Conservation (phyloP, 2,888 invertebrate genomes). For the Antheraea yamamai region DNA sequence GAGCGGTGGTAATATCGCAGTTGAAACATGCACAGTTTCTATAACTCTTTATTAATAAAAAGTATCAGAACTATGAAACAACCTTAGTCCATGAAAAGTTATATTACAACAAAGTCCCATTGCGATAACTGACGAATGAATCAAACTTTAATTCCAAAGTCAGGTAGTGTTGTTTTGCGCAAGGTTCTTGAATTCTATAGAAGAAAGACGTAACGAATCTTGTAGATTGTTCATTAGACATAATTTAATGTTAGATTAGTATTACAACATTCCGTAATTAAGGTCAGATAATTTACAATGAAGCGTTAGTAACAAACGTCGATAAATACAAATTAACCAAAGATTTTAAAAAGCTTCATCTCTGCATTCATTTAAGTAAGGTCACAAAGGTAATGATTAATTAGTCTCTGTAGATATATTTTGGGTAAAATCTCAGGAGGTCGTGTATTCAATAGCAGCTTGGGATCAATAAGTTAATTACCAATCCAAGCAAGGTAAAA, state of each 20-base stretch:
- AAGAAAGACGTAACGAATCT: not conserved
- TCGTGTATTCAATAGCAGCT: not conserved
- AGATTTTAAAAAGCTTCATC: not conserved
- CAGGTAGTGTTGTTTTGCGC: not conserved
- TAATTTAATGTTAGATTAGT: constrained; percentile 1
- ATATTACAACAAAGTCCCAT: not conserved
- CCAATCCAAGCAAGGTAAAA: not conserved
- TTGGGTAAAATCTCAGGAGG: not conserved
- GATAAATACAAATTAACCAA: not conserved
- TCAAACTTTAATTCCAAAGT: not conserved
- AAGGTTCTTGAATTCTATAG: not conserved
- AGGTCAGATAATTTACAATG: not conserved
- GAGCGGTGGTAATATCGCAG: too few relatives aligned
- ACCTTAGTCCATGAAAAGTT: not conserved
- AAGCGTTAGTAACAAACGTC: not conserved
- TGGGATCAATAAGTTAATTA: not conserved
- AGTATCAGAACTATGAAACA: not conserved
- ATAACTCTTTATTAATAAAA: too few relatives aligned
- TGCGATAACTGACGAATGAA: not conserved
- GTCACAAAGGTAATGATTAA: not conserved
- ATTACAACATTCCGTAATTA: not conserved
- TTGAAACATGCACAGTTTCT: too few relatives aligned
- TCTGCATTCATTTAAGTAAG: not conserved
- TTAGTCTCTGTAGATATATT: not conserved
- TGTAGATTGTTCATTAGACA: not conserved